Evolutionary conservation across 2,113 vertebrate genomes (phyloP).

Genomic region (Mus spicilegus): DNA sequence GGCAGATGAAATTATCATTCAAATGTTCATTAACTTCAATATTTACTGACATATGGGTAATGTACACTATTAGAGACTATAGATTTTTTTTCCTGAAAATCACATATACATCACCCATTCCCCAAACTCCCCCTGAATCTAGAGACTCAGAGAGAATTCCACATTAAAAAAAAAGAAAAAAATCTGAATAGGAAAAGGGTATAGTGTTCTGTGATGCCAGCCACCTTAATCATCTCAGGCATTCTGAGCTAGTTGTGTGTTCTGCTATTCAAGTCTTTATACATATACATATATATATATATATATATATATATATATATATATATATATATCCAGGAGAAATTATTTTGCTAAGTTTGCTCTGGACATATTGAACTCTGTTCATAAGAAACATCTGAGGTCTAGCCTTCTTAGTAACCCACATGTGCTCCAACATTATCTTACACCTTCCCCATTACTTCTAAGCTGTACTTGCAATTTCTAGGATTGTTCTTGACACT

Average conservation of each 20-base stretch:
- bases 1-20: background rate
- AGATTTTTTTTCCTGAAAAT: background rate
- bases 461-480: background rate
- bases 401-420: background rate
- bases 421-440: background rate
- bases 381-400: background rate
- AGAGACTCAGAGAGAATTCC: background rate
- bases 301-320: background rate
- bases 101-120: background rate
- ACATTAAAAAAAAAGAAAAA: background rate
- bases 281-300: background rate
- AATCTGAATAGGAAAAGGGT: background rate
- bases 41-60: background rate
- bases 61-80: background rate
- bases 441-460: background rate
- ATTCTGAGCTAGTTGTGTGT: background rate
- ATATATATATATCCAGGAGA: background rate
- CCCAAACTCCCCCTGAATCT: background rate
- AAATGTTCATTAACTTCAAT: constrained; percentile 12
- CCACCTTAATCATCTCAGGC: background rate
- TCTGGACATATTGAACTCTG: background rate
- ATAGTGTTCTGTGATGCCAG: background rate
- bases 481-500: background rate
- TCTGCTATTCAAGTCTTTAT: background rate
- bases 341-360: background rate